phyloP scores from a whole-genome alignment of 2,888 invertebrate species.

The Nematopogon swammerdamellus region DNA sequence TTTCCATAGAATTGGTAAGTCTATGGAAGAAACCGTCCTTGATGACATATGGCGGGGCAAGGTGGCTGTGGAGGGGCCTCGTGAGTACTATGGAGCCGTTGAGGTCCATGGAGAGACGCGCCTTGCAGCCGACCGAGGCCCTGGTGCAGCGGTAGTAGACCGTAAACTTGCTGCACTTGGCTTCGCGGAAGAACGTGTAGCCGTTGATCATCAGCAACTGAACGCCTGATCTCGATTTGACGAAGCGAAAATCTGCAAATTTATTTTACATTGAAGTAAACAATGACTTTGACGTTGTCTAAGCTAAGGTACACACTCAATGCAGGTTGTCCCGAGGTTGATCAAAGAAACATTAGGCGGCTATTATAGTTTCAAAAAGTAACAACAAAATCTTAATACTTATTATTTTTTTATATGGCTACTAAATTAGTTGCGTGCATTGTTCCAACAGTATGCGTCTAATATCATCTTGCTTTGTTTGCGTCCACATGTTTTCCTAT shows the following conservation, averaged over 20 bases:
- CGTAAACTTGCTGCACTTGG: slow-evolving; percentile 11
- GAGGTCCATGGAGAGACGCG: slow-evolving; percentile 1
- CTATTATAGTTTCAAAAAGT: no score
- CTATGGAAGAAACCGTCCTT: background rate
- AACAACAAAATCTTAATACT: no score
- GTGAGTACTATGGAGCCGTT: background rate
- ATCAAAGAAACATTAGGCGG: no score
- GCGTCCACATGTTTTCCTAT: no score
- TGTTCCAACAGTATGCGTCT: no score
- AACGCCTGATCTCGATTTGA: slow-evolving; percentile 11
- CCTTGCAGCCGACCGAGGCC: background rate
- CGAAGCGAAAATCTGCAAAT: background rate
- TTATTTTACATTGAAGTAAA: no score
- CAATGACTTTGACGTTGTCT: no score
- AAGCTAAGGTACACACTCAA: no score
- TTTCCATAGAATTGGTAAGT: background rate
- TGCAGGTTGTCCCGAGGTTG: no score
- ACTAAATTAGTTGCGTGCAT: no score
- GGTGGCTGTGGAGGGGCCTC: background rate
- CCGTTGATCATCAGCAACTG: slow-evolving; percentile 18
- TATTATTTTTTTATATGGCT: no score
- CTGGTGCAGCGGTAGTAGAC: background rate
- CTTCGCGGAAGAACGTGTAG: slow-evolving; percentile 18
- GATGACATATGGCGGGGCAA: background rate
- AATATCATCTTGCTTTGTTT: no score